phyloP scores from a whole-genome alignment of 2,888 invertebrate species.

The Thumatha senex region DNA sequence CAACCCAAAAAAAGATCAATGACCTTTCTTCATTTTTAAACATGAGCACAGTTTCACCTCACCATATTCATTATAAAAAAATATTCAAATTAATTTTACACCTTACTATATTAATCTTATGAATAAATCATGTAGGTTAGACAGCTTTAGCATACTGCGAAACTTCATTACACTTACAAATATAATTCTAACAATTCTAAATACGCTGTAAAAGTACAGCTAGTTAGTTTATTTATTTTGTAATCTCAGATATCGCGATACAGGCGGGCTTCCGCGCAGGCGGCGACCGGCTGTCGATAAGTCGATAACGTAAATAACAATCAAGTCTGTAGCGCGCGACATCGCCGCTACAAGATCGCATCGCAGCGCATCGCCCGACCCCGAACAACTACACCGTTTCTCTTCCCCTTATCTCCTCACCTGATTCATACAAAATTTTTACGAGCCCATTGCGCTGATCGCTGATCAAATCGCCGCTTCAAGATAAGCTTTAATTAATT shows the following conservation, averaged over 20 bases:
- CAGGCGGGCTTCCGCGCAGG: conserved; percentile 53
- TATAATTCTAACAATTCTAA: background rate
- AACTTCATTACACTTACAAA: background rate
- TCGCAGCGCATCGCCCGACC: conserved; percentile 20
- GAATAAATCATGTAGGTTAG: background rate
- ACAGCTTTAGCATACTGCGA: conserved; percentile 2
- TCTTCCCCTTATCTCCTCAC: conserved; percentile 47
- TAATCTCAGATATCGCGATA: conserved; percentile 54
- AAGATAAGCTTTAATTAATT: conserved; percentile 69
- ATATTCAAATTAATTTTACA: conserved; percentile 8
- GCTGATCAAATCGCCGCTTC: conserved; percentile 36
- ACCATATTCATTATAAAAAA: conserved; percentile 2
- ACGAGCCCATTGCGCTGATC: conserved; percentile 62
- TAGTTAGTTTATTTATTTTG: conserved; percentile 49
- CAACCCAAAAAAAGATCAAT: background rate
- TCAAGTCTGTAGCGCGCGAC: conserved; percentile 63
- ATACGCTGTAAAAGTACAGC: conserved; percentile 17
- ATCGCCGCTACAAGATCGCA: conserved; percentile 49
- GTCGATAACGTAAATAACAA: conserved; percentile 70
- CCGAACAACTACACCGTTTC: conserved; percentile 26
- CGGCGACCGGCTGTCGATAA: conserved; percentile 57
- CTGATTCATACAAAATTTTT: conserved; percentile 59
- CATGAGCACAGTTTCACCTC: background rate
- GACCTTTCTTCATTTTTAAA: background rate
- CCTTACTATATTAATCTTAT: background rate